Percentiles rank a stretch among this genome's conserved stretches.
These are phyloP conservation scores for Leptonema lineaticorne DNA, from an alignment of 1,140 invertebrate genomes.

Conservation along the genomic window DNA sequence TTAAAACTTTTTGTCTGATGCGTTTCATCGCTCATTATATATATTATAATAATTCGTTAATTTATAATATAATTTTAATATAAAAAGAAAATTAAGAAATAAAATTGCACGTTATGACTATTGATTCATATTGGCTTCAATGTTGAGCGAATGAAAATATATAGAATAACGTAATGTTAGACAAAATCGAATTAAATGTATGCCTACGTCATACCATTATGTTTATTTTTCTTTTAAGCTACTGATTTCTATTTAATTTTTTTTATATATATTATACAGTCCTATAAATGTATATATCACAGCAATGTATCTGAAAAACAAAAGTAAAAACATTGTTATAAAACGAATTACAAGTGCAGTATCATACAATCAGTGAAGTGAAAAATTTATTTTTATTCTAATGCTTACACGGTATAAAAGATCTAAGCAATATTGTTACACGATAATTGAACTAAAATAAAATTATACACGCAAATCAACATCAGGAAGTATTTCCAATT, in stretches of 20 bases:
- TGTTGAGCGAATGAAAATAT: no score
- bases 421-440: no score
- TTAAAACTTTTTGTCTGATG: slow-evolving; percentile 33
- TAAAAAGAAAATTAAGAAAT: background rate
- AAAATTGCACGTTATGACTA: background rate
- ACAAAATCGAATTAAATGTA: background rate
- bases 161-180: background rate
- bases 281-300: background rate
- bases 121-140: no score
- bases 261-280: background rate
- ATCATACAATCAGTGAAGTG: no score
- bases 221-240: no score
- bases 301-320: background rate
- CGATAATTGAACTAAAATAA: no score
- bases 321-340: no score
- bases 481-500: no score
- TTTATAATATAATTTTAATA: background rate
- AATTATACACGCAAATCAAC: no score
- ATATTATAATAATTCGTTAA: background rate
- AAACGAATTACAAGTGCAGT: background rate
- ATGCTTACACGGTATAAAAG: no score
- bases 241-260: no score
- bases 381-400: no score
- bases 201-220: background rate
- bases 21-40: slow-evolving; percentile 41